Conservation (phyloP, 92 coral and sea anemone species). For the Heliopora coerulea region DNA sequence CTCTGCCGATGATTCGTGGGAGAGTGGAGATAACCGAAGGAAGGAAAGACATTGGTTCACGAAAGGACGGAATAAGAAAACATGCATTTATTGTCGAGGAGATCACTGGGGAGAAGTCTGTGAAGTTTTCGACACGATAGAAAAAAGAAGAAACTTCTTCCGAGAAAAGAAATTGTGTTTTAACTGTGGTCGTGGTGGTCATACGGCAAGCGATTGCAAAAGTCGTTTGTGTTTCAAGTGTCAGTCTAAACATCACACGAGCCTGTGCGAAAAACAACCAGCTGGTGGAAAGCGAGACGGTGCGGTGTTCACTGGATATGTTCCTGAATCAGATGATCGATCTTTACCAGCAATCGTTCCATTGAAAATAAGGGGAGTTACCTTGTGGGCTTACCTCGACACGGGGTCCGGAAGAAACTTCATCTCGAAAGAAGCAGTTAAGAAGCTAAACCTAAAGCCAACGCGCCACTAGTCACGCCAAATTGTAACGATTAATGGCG, state of each 20-base stretch:
- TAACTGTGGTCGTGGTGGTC: conserved; percentile 52
- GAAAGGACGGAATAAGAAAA: too few relatives aligned
- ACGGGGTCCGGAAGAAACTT: conserved; percentile 59
- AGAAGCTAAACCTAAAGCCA: too few relatives aligned
- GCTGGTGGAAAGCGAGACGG: too few relatives aligned
- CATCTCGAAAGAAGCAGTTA: conserved; percentile 45
- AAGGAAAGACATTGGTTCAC: too few relatives aligned
- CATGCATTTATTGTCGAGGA: not conserved
- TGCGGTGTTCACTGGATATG: too few relatives aligned
- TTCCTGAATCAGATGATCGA: too few relatives aligned
- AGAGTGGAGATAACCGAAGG: too few relatives aligned
- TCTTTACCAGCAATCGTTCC: too few relatives aligned
- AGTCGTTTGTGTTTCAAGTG: conserved; percentile 14
- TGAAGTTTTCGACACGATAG: not conserved
- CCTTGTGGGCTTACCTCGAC: too few relatives aligned
- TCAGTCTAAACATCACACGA: conserved; percentile 54
- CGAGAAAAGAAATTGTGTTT: conserved; percentile 47
- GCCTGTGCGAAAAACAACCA: conserved; percentile 51
- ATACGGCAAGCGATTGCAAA: conserved; percentile 33
- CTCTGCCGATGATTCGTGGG: too few relatives aligned
- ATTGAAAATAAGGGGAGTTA: too few relatives aligned
- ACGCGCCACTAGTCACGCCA: too few relatives aligned
- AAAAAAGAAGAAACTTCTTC: conserved; percentile 39
- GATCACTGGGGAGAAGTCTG: conserved; percentile 10
- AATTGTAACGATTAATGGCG: conserved; percentile 63